Evolutionary conservation across 2,888 invertebrate species (phyloP).

Genomic region (Trileptium ribeirensis): DNA sequence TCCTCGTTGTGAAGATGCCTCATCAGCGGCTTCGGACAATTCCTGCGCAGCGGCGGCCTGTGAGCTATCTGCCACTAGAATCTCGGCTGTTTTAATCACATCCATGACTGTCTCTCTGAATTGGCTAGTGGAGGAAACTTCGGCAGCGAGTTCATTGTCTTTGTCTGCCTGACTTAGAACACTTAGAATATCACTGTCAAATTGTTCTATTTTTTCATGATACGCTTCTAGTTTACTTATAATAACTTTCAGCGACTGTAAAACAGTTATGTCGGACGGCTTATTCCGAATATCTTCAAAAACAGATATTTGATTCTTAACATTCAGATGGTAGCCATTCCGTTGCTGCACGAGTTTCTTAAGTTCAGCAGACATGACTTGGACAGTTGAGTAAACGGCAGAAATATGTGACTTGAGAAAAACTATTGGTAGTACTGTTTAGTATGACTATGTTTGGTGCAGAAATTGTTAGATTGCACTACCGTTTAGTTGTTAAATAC

Average conservation of each 20-base stretch:
- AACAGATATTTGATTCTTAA: not conserved
- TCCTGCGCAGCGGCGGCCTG: not conserved
- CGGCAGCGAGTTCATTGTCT: not conserved
- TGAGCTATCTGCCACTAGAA: not conserved
- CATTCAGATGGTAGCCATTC: conserved; percentile 5
- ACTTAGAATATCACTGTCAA: not conserved
- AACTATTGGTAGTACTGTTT: not conserved
- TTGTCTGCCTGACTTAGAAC: conserved; percentile 2
- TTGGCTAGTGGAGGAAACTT: not conserved
- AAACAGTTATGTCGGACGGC: not conserved
- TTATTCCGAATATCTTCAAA: not conserved
- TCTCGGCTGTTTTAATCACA: not conserved
- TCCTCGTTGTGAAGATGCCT: not conserved
- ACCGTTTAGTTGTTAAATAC: not conserved
- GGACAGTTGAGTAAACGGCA: not conserved
- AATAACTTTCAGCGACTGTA: not conserved
- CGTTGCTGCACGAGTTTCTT: not conserved
- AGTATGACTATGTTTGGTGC: not conserved
- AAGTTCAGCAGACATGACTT: not conserved
- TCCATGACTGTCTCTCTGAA: not conserved
- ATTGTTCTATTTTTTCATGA: conserved; percentile 11
- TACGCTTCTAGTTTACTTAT: not conserved
- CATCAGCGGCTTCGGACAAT: not conserved
- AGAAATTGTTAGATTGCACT: not conserved
- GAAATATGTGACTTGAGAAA: not conserved